phyloP scores from a whole-genome alignment of 1,140 invertebrate genomes.

The Drosophila parvula region DNA sequence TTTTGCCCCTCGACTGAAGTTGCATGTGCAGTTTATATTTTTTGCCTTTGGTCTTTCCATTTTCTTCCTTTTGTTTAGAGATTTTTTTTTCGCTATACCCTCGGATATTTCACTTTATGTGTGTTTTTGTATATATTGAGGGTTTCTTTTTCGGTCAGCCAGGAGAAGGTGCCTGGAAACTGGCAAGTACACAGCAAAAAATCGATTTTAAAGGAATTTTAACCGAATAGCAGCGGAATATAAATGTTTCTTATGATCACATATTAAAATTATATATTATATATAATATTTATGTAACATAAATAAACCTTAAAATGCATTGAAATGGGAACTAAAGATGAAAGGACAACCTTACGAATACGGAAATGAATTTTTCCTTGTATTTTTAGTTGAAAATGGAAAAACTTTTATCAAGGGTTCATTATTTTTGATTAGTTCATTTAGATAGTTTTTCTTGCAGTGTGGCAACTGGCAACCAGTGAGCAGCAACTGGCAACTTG shows the following conservation, averaged over 20 bases:
- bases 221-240: background rate
- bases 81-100: conserved; percentile 32
- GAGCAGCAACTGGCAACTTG: conserved; percentile 47
- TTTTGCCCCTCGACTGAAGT: conserved; percentile 32
- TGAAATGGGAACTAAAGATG: rapidly evolving
- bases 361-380: background rate
- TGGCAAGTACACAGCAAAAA: background rate
- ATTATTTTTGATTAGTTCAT: background rate
- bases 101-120: conserved; percentile 37
- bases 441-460: background rate
- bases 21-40: conserved; percentile 60
- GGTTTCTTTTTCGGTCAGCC: conserved; percentile 40
- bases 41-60: conserved; percentile 10
- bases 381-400: no score
- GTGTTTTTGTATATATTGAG: conserved; percentile 18
- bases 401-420: no score
- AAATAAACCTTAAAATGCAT: background rate
- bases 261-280: background rate
- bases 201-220: background rate
- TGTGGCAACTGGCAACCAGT: conserved; percentile 22
- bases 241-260: rapidly evolving
- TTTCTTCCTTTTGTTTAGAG: conserved; percentile 39
- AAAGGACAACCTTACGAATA: no score
- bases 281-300: background rate
- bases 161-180: conserved; percentile 23